Base-by-base conservation (phyloP, 2,888 invertebrate species). In the Metallyticus violacea region DNA sequence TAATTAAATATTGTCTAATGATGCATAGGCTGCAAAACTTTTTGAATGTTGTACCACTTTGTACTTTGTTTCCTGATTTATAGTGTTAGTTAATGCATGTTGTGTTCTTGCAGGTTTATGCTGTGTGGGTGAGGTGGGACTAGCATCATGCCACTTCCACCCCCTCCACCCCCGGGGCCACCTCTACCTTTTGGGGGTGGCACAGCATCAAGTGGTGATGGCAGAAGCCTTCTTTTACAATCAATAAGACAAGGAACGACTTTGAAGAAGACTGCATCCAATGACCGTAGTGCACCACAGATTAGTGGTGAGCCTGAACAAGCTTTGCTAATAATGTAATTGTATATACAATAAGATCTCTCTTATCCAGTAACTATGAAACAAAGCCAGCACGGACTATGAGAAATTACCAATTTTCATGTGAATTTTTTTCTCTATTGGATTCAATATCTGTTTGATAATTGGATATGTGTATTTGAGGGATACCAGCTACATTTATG, bases 251-350 rank as follows among this genome's bases (percentile, higher is more conserved):
- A 96, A 91, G 98, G 98, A 87, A 92, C 95, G 85, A 94, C 94
- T 90, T 92, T 98, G 89, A 97, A 97, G 91, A 98, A 97, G 92
- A 94, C 97, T 85, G 95, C 95, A 0, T 98, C 98, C n/a, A 95
- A 96, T 90, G 98, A 98, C 91, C 96, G 97, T 92, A 98, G 98
- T 94, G 96, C 94, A 85, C 98, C 98, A 0, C 91, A 94, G 84
- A 92, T 97, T 89, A 93, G 95, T 89, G 97, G 97, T 92, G 22
- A 40, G 40, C 9, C n/a, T 40, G 9, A 40, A 9, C 15, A 1
- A 9, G 40, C 40, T 40, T 2, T 40, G 40, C n/a, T n/a, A n/a
- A n/a, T n/a, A n/a, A n/a, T n/a, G n/a, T n/a, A n/a, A n/a, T n/a
- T n/a, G n/a, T n/a, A n/a, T n/a, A n/a, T n/a, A n/a, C n/a, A n/a